Evolutionary conservation across 2,888 invertebrate genomes (phyloP).

Genomic region (Drosophila rubida): DNA sequence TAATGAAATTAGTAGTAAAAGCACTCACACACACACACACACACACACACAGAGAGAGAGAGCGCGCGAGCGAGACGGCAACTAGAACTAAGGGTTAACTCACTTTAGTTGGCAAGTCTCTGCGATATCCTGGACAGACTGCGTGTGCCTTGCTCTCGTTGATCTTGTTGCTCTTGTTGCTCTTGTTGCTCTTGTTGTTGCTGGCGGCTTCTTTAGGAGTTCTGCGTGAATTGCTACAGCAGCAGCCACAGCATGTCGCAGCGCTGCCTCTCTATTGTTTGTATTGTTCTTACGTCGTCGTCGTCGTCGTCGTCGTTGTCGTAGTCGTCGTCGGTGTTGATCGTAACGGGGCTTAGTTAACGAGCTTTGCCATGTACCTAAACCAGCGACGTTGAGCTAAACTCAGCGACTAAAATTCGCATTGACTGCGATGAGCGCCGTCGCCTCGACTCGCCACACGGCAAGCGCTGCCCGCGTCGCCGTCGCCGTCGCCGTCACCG

Average conservation of each 20-base stretch:
- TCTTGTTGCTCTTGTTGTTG: too few relatives aligned
- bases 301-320: conserved; percentile 13
- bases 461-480: conserved; percentile 30
- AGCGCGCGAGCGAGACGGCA: conserved; percentile 1
- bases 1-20: conserved; percentile 74
- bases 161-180: not conserved
- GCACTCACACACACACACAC: conserved; percentile 21
- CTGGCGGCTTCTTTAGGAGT: too few relatives aligned
- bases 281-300: conserved; percentile 18
- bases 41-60: conserved; percentile 12
- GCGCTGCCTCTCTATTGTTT: conserved; percentile 23
- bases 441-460: conserved; percentile 47
- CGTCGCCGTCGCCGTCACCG: conserved; percentile 4
- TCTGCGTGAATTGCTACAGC: conserved; percentile 5
- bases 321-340: conserved; percentile 16
- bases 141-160: not conserved
- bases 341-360: conserved; percentile 31
- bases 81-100: conserved; percentile 33
- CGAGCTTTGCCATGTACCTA: conserved; percentile 49
- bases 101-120: conserved; percentile 30
- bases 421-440: conserved; percentile 70
- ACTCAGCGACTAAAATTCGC: conserved; percentile 81
- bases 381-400: conserved; percentile 79
- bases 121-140: conserved; percentile 28
- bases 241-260: conserved; percentile 30